These are phyloP conservation scores for Luidia sarsii DNA, from an alignment of 53 echinoderm and acorn worm species.

Conservation along the genomic window DNA sequence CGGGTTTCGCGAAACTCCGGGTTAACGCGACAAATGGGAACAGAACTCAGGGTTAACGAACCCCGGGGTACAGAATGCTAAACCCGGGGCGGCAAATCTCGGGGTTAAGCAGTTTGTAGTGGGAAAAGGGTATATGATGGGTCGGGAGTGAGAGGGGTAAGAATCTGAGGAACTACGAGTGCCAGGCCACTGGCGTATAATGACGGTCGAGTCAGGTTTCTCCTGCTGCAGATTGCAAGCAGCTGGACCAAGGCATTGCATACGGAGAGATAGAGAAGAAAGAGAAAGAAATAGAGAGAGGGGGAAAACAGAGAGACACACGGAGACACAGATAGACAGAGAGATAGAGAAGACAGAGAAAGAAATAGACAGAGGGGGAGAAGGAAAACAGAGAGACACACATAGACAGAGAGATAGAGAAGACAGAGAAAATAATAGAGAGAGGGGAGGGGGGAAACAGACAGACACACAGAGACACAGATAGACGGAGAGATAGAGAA, in stretches of 20 bases:
- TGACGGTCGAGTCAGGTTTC: slow-evolving; percentile 32
- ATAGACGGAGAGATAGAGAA: slow-evolving; percentile 28
- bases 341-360: slow-evolving; percentile 21
- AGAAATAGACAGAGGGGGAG: too few species aligned
- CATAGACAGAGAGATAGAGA: neutral
- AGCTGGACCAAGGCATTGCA: neutral
- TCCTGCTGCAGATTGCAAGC: slow-evolving; percentile 35
- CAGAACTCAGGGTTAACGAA: too few species aligned
- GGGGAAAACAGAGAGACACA: neutral
- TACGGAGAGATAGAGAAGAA: neutral
- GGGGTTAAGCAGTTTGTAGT: too few species aligned
- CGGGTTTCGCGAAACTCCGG: too few species aligned
- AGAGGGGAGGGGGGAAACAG: neutral
- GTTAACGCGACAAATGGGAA: too few species aligned
- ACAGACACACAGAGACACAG: slow-evolving; percentile 17
- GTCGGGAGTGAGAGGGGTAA: neutral
- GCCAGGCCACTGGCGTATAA: slow-evolving; percentile 18
- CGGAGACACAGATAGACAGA: slow-evolving; percentile 5
- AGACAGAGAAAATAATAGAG: neutral
- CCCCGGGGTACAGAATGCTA: too few species aligned
- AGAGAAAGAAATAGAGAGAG: too few species aligned
- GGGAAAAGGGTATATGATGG: too few species aligned
- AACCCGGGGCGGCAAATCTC: too few species aligned
- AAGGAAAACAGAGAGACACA: neutral
- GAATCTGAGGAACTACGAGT: neutral